A percentile compares a stretch with the other conserved stretches of the same genome.
Evolutionary conservation across 2,113 vertebrate genomes (phyloP).

Genomic region (Caloenas nicobarica): DNA sequence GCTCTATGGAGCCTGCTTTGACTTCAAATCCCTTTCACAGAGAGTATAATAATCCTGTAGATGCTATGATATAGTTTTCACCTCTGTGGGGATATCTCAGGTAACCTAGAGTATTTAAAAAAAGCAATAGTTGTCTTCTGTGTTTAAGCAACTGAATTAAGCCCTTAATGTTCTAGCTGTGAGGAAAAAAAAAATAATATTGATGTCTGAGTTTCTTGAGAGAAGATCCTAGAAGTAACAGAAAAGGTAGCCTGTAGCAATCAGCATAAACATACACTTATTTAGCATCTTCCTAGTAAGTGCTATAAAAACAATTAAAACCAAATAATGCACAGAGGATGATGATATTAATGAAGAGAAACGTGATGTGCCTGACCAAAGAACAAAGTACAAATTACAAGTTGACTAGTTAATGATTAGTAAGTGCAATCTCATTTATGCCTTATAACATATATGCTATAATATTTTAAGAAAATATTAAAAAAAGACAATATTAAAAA

Average conservation of each 20-base stretch:
- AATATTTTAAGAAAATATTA: not conserved
- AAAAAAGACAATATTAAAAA: no score
- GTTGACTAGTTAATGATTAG: not conserved
- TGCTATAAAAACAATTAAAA: not conserved
- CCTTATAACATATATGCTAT: not conserved
- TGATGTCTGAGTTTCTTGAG: not conserved
- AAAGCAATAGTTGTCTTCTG: not conserved
- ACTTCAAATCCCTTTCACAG: not conserved
- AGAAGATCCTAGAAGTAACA: not conserved
- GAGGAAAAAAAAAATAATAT: not conserved
- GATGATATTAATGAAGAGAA: not conserved
- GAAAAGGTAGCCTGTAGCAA: not conserved
- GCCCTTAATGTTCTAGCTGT: not conserved
- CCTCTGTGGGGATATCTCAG: not conserved
- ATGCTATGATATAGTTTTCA: not conserved
- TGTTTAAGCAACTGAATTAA: not conserved
- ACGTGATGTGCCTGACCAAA: not conserved
- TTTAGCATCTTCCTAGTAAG: not conserved
- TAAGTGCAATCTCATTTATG: not conserved
- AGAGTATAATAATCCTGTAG: not conserved
- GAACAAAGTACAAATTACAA: not conserved
- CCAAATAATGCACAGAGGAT: not conserved
- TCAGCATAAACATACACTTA: not conserved
- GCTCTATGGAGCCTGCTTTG: not conserved
- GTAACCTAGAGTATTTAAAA: not conserved